Percentiles rank a stretch among this genome's conserved stretches.
Evolutionary conservation across 2,888 invertebrate species (phyloP).

Genomic region (Melangyna quadrimaculata): DNA sequence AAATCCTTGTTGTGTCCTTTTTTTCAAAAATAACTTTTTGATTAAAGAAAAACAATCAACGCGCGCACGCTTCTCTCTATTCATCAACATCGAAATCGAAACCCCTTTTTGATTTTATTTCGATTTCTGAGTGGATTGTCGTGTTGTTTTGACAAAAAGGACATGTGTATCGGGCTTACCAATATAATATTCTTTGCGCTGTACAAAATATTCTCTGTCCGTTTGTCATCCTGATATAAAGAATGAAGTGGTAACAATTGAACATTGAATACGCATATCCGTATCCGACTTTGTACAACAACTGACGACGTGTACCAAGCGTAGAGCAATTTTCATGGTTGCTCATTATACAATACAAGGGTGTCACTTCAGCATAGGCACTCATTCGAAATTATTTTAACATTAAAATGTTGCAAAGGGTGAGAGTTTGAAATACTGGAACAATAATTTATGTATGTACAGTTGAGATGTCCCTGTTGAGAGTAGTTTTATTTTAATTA

Average conservation of each 20-base stretch:
- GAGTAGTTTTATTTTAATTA: slow-evolving; percentile 59
- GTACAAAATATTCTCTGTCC: slow-evolving; percentile 15
- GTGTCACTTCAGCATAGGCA: slow-evolving; percentile 41
- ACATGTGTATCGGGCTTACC: slow-evolving; percentile 63
- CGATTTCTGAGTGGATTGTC: slow-evolving; percentile 47
- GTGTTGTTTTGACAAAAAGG: slow-evolving; percentile 70
- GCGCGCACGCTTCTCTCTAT: slow-evolving; percentile 25
- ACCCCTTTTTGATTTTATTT: slow-evolving; percentile 27
- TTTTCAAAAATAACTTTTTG: slow-evolving; percentile 43
- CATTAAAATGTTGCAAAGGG: slow-evolving; percentile 45
- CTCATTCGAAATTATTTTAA: slow-evolving; percentile 56
- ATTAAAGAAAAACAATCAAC: slow-evolving; percentile 58
- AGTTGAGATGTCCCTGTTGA: slow-evolving; percentile 46
- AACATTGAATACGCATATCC: slow-evolving; percentile 46
- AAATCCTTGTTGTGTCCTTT: slow-evolving; percentile 25
- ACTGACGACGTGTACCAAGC: slow-evolving; percentile 1
- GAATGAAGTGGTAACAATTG: slow-evolving; percentile 70
- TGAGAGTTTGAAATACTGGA: slow-evolving; percentile 9
- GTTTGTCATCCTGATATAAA: slow-evolving; percentile 66
- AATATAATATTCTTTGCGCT: slow-evolving; percentile 21
- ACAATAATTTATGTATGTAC: background rate
- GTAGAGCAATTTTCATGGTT: slow-evolving; percentile 62
- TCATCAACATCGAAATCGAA: slow-evolving; percentile 1
- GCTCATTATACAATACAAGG: slow-evolving; percentile 68
- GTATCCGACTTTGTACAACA: background rate